Evolutionary conservation across 2,113 vertebrate species (phyloP).

Genomic region (Fregata magnificens): DNA sequence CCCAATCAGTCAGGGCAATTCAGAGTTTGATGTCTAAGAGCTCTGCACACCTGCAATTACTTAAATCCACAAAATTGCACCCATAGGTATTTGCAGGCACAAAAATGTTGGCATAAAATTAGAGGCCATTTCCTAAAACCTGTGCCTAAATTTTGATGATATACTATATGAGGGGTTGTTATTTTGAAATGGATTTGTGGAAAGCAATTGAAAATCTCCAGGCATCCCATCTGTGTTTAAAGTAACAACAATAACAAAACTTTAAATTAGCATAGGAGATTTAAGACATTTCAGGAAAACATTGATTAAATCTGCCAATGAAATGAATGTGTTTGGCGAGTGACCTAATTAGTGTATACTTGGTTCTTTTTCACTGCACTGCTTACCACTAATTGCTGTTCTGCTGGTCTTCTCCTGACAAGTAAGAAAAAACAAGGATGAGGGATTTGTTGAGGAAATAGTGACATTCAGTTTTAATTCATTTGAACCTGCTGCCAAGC

Average conservation of each 20-base stretch:
- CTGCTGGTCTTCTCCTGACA: slow-evolving; percentile 72
- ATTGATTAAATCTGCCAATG: slow-evolving; percentile 75
- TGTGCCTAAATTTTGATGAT: slow-evolving; percentile 40
- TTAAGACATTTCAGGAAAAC: slow-evolving; percentile 75
- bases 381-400: slow-evolving; percentile 74
- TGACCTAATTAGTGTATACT: slow-evolving; percentile 77
- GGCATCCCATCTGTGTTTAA: slow-evolving; percentile 71
- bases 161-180: slow-evolving; percentile 32
- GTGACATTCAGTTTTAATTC: slow-evolving; percentile 76
- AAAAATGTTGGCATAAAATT: slow-evolving; percentile 44
- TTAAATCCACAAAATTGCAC: slow-evolving; percentile 18
- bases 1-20: background rate
- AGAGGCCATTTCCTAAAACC: slow-evolving; percentile 47
- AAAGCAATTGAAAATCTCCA: slow-evolving; percentile 67
- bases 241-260: slow-evolving; percentile 71
- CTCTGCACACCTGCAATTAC: slow-evolving; percentile 37
- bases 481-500: slow-evolving; percentile 73
- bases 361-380: slow-evolving; percentile 73
- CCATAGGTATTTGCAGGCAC: slow-evolving; percentile 32
- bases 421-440: slow-evolving; percentile 73
- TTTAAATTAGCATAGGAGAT: slow-evolving; percentile 70
- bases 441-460: slow-evolving; percentile 71
- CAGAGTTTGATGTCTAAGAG: slow-evolving; percentile 3
- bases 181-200: slow-evolving; percentile 53
- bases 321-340: slow-evolving; percentile 69